These are phyloP conservation scores for Clarias laeviceps DNA, from an alignment of 2,797 vertebrate genomes.

Conservation along the genomic window DNA sequence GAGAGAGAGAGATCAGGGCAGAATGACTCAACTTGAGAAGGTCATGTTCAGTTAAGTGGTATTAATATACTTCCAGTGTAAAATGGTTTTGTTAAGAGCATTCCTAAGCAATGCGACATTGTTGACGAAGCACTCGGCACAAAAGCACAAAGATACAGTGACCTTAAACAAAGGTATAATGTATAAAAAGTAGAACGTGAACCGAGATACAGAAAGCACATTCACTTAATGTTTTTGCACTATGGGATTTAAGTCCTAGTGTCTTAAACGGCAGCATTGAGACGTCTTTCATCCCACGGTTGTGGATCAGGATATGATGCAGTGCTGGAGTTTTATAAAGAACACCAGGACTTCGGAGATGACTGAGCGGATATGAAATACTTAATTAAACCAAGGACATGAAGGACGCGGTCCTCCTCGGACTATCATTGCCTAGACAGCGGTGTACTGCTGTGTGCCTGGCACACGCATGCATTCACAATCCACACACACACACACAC, in stretches of 20 bases:
- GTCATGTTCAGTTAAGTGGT: constrained; percentile 20
- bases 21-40: constrained; percentile 42
- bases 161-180: constrained; percentile 18
- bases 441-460: not conserved
- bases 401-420: constrained; percentile 14
- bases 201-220: not conserved
- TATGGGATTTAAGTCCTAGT: not conserved
- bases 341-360: constrained; percentile 24
- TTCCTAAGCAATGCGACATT: constrained; percentile 23
- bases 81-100: constrained; percentile 24
- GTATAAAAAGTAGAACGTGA: not conserved
- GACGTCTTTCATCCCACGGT: constrained; percentile 15
- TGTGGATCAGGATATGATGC: constrained; percentile 28
- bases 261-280: constrained; percentile 19
- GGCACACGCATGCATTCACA: constrained; percentile 6
- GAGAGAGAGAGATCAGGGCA: constrained; percentile 36
- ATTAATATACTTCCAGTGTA: constrained; percentile 20
- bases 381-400: constrained; percentile 42
- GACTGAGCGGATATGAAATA: constrained; percentile 17
- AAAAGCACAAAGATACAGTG: not conserved
- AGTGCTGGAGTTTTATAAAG: constrained; percentile 14
- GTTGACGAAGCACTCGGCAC: constrained; percentile 30
- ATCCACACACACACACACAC: not conserved
- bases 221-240: not conserved
- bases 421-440: not conserved